Conservation (phyloP, 1,140 invertebrate species). For the Brachionus paranguensis region DNA sequence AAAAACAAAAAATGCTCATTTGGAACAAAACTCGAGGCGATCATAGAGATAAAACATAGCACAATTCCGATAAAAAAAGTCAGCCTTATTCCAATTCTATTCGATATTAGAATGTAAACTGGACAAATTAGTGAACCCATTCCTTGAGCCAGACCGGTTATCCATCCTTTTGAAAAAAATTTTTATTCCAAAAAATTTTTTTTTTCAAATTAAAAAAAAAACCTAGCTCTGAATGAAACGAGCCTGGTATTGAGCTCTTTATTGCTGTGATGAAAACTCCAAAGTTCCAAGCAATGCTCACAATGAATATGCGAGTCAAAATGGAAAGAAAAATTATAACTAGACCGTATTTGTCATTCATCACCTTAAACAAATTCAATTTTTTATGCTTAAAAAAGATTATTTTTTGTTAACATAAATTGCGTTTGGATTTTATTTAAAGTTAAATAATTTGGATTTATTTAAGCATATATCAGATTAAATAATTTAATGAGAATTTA, state of each 20-base stretch:
- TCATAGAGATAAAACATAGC: not conserved
- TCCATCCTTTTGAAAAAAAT: conserved; percentile 6
- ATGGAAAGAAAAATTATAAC: conserved; percentile 19
- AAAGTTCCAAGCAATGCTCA: conserved; percentile 32
- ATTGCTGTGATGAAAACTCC: conserved; percentile 17
- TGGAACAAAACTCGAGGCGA: conserved; percentile 2
- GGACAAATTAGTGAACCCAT: conserved; percentile 3
- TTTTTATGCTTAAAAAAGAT: not conserved
- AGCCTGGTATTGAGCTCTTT: not conserved
- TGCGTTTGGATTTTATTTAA: not conserved
- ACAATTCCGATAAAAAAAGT: not conserved
- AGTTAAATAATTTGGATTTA: not conserved
- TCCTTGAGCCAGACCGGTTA: conserved; percentile 21
- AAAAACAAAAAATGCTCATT: conserved; percentile 38
- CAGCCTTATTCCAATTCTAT: not conserved
- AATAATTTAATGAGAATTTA: not conserved
- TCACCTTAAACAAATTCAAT: not conserved
- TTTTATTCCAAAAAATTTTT: not conserved
- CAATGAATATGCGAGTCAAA: conserved; percentile 3
- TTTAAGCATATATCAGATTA: not conserved
- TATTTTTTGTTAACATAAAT: not conserved
- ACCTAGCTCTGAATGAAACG: conserved; percentile 2
- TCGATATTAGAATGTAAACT: not conserved
- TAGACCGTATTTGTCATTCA: not conserved
- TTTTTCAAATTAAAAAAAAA: not conserved